phyloP scores from a whole-genome alignment of 2,888 invertebrate species.

The Fragum whitleyi region DNA sequence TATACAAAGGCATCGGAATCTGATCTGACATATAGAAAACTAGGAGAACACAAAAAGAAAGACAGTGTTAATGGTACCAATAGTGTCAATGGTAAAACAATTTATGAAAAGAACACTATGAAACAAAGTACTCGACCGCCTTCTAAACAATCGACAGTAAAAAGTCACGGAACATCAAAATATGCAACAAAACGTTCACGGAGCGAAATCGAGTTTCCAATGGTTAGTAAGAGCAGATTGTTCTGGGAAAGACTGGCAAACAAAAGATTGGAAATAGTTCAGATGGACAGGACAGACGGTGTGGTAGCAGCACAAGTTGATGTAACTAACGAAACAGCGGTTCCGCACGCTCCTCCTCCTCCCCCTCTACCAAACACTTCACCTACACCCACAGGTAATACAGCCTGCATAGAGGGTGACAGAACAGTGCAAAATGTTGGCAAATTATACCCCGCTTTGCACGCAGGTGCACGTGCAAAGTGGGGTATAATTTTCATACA shows the following conservation, averaged over 20 bases:
- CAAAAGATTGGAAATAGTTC: constrained; percentile 44
- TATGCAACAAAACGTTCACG: constrained; percentile 11
- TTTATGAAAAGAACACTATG: too few species aligned
- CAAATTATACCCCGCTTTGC: too few species aligned
- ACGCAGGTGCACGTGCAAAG: too few species aligned
- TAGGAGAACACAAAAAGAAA: not conserved
- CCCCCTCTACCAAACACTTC: constrained; percentile 6
- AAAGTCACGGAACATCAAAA: not conserved
- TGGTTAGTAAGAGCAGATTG: constrained; percentile 50
- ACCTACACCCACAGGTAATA: not conserved
- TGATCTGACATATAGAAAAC: constrained; percentile 12
- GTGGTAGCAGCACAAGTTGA: not conserved
- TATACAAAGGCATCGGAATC: not conserved
- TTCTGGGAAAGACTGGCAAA: constrained; percentile 55
- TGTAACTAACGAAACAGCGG: not conserved
- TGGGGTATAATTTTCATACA: too few species aligned
- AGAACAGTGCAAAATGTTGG: too few species aligned
- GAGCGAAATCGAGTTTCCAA: constrained; percentile 21
- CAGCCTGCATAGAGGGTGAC: too few species aligned
- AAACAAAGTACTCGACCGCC: not conserved
- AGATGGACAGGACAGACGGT: constrained; percentile 16
- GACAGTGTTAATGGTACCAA: not conserved
- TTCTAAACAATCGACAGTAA: not conserved
- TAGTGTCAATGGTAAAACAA: not conserved
- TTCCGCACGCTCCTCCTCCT: not conserved